Evolutionary conservation across 2,797 vertebrate species (phyloP).

Genomic region (Anomalospiza imberbis): DNA sequence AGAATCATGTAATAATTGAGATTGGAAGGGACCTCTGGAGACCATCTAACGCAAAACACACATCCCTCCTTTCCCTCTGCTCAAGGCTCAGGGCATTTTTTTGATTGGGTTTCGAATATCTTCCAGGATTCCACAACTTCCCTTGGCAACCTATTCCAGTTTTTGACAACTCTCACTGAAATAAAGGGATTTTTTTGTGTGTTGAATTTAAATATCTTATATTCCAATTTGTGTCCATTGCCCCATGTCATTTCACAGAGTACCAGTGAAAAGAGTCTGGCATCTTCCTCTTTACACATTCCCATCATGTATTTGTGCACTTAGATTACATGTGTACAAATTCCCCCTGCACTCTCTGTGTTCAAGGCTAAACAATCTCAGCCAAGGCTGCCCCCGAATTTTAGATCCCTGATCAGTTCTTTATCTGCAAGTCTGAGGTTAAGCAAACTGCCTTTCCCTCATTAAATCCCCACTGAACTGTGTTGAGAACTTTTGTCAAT

Average conservation of each 20-base stretch:
- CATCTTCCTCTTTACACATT: neutral
- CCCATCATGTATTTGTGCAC: neutral
- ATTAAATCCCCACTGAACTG: neutral
- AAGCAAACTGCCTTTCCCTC: neutral
- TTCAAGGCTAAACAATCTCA: neutral
- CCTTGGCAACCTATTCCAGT: neutral
- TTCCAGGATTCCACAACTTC: neutral
- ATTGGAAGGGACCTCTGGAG: neutral
- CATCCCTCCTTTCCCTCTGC: fast-evolving
- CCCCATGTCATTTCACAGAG: neutral
- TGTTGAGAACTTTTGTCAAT: neutral
- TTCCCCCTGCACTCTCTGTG: neutral
- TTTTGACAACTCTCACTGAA: neutral
- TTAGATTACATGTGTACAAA: neutral
- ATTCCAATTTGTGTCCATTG: neutral
- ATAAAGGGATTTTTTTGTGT: neutral
- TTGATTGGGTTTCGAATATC: neutral
- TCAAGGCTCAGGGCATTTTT: neutral
- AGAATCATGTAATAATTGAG: neutral
- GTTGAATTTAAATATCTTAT: neutral
- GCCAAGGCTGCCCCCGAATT: neutral
- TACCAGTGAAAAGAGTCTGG: neutral
- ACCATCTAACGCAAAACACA: neutral
- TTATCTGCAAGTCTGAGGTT: neutral
- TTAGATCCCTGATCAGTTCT: neutral